Base-by-base conservation (phyloP, 1,140 invertebrate genomes). In the Panulirus ornatus region DNA sequence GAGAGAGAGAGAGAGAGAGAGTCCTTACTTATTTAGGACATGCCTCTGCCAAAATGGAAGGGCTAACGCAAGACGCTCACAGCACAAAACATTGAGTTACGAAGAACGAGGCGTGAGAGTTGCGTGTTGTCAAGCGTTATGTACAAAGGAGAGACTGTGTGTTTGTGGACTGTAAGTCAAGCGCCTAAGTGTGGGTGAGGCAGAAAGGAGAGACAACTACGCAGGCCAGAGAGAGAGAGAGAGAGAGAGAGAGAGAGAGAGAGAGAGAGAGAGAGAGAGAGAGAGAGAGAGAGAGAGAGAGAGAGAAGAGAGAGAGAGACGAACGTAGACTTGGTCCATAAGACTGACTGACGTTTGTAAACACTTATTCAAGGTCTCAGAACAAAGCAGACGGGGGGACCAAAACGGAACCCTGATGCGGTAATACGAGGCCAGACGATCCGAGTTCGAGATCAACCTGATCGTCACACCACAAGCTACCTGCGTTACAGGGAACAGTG, bases 231-330 rank as follows among this genome's bases (percentile, higher is more conserved):
- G 75, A 78, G 38, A 42, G 11, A 1, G 42, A 0, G n/a, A 42
- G 42, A 78, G 38, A 16, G 42, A 22, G 34, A 22, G 22, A 0
- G 36, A 40, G 22, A 9, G 19, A 27, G 42, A 1, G 75, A 0
- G 16, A 19, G 71, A 14, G 3, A 75, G 71, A 36, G 71, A 75
- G 27, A 75, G 71, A 36, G 71, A 75, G 71, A 36, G 30, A 75
- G 30, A n/a, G 78, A 81, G 47, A 51, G 75, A n/a, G 75, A 40
- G 36, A 42, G 42, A 42, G 34, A 42, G 40, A 44, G 38, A 78
- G 38, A 78, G 75, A 42, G 38, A 78, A 66, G 58, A 66, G 58
- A 66, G 58, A 66, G 58, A 66, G 58, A 66, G 58, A 66, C 22
- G 30, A 30, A 66, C 22, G 30, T 22, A 66, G 16, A 9, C 6